Conservation (phyloP, 2,888 invertebrate species). For the Diplazon laetatorius region DNA sequence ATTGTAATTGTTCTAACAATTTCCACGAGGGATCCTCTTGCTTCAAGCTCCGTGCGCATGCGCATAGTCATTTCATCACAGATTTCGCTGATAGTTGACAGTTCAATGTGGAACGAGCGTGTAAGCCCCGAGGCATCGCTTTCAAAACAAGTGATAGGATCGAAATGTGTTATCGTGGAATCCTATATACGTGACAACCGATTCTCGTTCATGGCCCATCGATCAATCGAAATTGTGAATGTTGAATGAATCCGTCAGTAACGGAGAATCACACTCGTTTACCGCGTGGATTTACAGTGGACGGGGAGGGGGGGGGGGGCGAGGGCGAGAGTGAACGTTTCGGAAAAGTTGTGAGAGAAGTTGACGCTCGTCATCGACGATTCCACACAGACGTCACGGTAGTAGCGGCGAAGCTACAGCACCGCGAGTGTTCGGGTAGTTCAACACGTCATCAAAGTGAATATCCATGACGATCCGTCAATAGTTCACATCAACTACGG, state of each 20-base stretch:
- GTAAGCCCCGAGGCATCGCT: background rate
- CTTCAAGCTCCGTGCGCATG: too few relatives aligned
- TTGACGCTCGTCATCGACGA: conserved; percentile 41
- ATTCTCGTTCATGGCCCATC: conserved; percentile 25
- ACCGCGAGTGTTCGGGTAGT: background rate
- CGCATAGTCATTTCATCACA: too few relatives aligned
- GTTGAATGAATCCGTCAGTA: conserved; percentile 52
- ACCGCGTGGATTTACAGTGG: conserved; percentile 64
- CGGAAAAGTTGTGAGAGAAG: conserved; percentile 46
- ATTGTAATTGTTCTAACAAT: too few relatives aligned
- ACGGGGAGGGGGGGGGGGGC: too few relatives aligned
- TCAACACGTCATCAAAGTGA: conserved; percentile 48
- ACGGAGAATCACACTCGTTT: conserved; percentile 37
- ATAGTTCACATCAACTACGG: conserved; percentile 55
- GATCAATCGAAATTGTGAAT: conserved; percentile 47
- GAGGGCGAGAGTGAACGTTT: conserved; percentile 59
- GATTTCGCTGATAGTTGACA: too few relatives aligned
- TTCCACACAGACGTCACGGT: conserved; percentile 26
- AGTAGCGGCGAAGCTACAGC: conserved; percentile 33
- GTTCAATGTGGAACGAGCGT: too few relatives aligned
- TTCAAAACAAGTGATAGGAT: conserved; percentile 27
- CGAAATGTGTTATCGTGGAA: conserved; percentile 38
- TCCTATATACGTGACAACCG: conserved; percentile 17
- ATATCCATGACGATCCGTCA: conserved; percentile 64
- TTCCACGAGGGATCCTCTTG: too few relatives aligned